Conservation (phyloP, 1,140 invertebrate species). For the Pseudomyrmex cubaensis region DNA sequence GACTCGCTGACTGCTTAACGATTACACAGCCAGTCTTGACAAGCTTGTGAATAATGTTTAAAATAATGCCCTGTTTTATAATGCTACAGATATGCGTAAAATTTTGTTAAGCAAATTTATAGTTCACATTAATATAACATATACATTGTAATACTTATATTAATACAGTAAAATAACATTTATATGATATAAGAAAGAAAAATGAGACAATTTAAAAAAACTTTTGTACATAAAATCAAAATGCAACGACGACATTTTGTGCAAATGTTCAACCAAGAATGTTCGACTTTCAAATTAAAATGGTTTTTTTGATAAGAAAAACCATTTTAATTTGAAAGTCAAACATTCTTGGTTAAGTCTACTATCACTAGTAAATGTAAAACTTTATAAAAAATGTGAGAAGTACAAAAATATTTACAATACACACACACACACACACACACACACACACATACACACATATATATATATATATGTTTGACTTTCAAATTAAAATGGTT, state of each 20-base stretch:
- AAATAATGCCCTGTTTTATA: constrained; percentile 1
- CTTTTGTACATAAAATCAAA: background rate
- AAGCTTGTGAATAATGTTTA: background rate
- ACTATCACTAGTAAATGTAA: background rate
- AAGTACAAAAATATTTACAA: too few relatives aligned
- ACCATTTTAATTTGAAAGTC: constrained; percentile 29
- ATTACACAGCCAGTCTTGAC: background rate
- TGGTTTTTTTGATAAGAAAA: constrained; percentile 14
- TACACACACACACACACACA: too few relatives aligned
- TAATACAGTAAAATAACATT: background rate
- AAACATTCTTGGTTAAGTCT: background rate
- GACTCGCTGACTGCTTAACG: background rate
- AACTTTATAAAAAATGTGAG: background rate
- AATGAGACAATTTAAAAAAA: background rate
- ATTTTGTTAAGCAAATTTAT: too few relatives aligned
- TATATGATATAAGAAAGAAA: too few relatives aligned
- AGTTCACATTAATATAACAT: too few relatives aligned
- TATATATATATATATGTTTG: background rate
- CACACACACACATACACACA: too few relatives aligned
- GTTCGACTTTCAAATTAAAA: too few relatives aligned
- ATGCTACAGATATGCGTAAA: background rate
- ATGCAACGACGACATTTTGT: background rate
- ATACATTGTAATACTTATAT: background rate
- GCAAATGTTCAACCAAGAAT: too few relatives aligned
- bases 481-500: too few relatives aligned